Base-by-base conservation (phyloP, 2,113 vertebrate species). In the Colius striatus region DNA sequence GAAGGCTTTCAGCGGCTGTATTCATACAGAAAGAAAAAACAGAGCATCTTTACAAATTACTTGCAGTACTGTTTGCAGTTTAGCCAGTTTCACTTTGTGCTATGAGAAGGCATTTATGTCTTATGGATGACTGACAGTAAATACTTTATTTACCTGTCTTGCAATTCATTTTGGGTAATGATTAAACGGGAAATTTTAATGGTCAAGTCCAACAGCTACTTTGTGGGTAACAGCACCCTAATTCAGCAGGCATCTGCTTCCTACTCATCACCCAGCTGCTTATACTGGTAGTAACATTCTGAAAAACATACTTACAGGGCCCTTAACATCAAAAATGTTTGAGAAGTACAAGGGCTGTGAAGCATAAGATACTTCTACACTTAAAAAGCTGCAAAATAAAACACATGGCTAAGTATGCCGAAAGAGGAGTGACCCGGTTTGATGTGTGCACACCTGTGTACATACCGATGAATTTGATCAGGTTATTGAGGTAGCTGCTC, bases 381-480 rank as follows among this genome's bases (percentile, higher is more conserved):
- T 67, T 63, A 5, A 30, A 70, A 77, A 81, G 7, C 16, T 76
- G 67, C 23, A 73, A 84, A 83, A 34, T 2, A 51, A 43, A 17
- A 43, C 53, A 8, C 6, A 21, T 14, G 32, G 43, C 32, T 54
- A 36, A 77, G 7, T 5, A 26, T 8, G 22, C 32, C 2, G 0
- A 47, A 76, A 66, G 29, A 2, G 13, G 32, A 77, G 29, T 9
- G 73, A 67, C 50, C n/a, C 47, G 36, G 25, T 9, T 34, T 60
- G 74, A 68, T 16, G 58, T 58, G 36, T 21, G 29, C 60, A 48
- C 58, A 88, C 62, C 87, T 79, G 63, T 7, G 48, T 47, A 90
- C 58, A 30, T 19, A 36, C 15, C 0, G 2, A 29, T 0, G 0
- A 36, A 53, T 34, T 13, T 32, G 43, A 43, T 47, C 43, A 12